Base-by-base conservation (phyloP, 2,797 vertebrate species). In the Dallia pectoralis region DNA sequence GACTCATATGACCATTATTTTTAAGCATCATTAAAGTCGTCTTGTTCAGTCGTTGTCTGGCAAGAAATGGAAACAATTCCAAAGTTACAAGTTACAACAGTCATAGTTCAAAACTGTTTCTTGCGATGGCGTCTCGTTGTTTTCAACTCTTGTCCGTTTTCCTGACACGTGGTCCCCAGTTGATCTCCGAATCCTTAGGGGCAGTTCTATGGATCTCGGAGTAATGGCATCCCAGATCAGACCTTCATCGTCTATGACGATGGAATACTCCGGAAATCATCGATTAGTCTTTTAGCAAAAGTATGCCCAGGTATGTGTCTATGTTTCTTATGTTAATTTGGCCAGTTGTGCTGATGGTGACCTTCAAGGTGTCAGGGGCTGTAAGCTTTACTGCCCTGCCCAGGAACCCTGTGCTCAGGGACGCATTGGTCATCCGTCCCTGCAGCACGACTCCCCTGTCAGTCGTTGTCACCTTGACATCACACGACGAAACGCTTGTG, bases 361-460 rank as follows among this genome's bases (percentile, higher is more conserved):
- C 19, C 5, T 0, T n/a, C 29, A 92, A 66, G 0, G 0, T 0
- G 0, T 0, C 8, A 12, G 22, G 53, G 0, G 19, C 8, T 4
- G 0, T 0, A 0, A 91, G 51, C 1, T 0, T 0, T 4, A 61
- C 4, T 0, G 63, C 85, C 49, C 69, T 91, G 36, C 78, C 77
- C 9, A 93, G 77, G 29, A 87, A 53, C 29, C 86, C 86, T 0
- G 91, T 91, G 73, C 82, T 89, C 18, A 18, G n/a, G 1, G 74
- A 36, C 0, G 77, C 59, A 1, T 32, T 16, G 0, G 0, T 14
- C 56, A 86, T 62, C 7, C 79, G 0, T 5, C 84, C 84, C 2
- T 0, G 0, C 32, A 91, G 69, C 0, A 88, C 1, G 2, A 0
- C 0, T 0, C 11, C 0, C 0, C 11, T 1, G 0, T 0, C 0